phyloP scores from a whole-genome alignment of 2,113 vertebrate genomes.

The Dolichallabes microphthalmus region DNA sequence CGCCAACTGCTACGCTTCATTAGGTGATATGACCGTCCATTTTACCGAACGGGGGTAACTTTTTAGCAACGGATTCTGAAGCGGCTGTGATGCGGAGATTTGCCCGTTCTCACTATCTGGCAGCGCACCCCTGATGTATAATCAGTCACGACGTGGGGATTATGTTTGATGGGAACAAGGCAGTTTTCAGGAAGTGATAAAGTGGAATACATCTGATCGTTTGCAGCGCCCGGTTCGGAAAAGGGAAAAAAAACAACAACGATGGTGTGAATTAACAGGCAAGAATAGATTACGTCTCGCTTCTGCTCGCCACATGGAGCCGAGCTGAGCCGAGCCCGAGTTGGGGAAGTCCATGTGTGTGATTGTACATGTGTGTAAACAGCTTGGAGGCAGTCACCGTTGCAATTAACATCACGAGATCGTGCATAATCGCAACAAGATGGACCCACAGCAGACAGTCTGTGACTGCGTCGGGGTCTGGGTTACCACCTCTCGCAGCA shows the following conservation, averaged over 20 bases:
- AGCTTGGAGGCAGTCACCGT: constrained; percentile 49
- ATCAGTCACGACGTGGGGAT: constrained; percentile 18
- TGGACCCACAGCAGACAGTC: constrained; percentile 50
- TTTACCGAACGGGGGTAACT: constrained; percentile 16
- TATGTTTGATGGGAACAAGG: constrained; percentile 31
- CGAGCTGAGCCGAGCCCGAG: constrained; percentile 33
- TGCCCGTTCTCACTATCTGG: constrained; percentile 30
- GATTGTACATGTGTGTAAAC: constrained; percentile 50
- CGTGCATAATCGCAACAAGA: constrained; percentile 49
- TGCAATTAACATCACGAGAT: constrained; percentile 44
- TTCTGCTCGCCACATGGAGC: constrained; percentile 45
- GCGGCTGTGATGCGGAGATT: background rate
- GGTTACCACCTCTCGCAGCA: constrained; percentile 31
- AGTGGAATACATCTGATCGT: constrained; percentile 40
- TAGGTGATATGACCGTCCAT: constrained; percentile 22
- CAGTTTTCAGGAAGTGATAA: constrained; percentile 32
- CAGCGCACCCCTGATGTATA: constrained; percentile 25
- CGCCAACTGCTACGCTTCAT: constrained; percentile 39
- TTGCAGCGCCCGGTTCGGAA: constrained; percentile 37
- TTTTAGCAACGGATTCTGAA: constrained; percentile 3
- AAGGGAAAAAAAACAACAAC: too few relatives aligned
- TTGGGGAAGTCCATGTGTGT: constrained; percentile 43
- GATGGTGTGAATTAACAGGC: constrained; percentile 43
- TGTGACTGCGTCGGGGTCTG: constrained; percentile 17
- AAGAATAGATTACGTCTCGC: constrained; percentile 21